Evolutionary conservation across 2,888 invertebrate species (phyloP), one percentile per base, ranked within the genome.

Genomic region (Stomorhina lunata): DNA sequence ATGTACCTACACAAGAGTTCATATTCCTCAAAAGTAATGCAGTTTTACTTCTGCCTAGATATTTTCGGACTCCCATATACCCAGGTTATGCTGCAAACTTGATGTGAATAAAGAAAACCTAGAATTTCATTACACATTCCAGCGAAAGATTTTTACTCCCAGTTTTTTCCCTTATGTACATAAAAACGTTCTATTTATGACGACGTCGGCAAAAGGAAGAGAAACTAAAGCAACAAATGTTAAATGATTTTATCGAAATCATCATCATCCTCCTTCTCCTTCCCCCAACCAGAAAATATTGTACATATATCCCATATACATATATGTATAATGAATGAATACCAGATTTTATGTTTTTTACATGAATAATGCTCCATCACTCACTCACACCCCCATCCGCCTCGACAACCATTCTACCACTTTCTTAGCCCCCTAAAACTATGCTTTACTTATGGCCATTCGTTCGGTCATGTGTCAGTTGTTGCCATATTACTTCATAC

Each of bases 31-130:
- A 61, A 59, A 77, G 72, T 77, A 77, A 82, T 82, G 82, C 79
- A 82, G 69, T 80, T 79, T 81, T 71, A 82, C 82, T 82, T 82
- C 82, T 79, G 82, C 82, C 79, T 66, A 45, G 79, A 82, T 76
- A 76, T 65, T 59, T 66, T 71, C 71, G 32, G 37, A 66, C 48
- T 72, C 53, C n/a, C 71, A 59, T 82, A 37, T 77, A 25, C 15
- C 65, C 48, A 68, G 43, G 17, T 66, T 68, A 48, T 50, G 57
- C 40, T 69, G 72, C 48, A 73, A 55, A n/a, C n/a, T n/a, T n/a
- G n/a, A n/a, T n/a, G n/a, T n/a, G n/a, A n/a, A n/a, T n/a, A n/a
- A 45, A 73, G 63, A 22, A 55, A 63, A 4, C 55, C 15, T 45
- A 37, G 48, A 40, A 48, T 66, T 68, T 63, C 73, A 63, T 73